phyloP scores from a whole-genome alignment of 2,888 invertebrate species.

The Acanthacorydalis orientalis region DNA sequence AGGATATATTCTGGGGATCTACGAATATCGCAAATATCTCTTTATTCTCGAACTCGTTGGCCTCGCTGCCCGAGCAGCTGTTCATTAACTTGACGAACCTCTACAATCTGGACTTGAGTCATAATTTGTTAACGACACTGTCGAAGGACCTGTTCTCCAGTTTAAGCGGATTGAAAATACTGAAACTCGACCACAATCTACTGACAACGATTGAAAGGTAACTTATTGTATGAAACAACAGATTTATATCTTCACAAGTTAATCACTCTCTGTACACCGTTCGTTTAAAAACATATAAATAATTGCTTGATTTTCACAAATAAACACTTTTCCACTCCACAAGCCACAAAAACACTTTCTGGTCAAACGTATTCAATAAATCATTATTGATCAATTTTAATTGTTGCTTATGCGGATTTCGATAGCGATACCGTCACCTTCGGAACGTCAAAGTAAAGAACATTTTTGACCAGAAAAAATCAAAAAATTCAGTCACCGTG shows the following conservation, averaged over 20 bases:
- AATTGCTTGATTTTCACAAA: too few species aligned
- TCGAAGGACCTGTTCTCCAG: conserved; percentile 40
- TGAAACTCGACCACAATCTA: conserved; percentile 49
- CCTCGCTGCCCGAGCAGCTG: conserved; percentile 37
- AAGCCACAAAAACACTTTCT: too few species aligned
- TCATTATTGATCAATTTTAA: too few species aligned
- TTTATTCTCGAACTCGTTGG: conserved; percentile 14
- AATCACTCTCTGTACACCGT: too few species aligned
- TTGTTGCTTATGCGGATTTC: too few species aligned
- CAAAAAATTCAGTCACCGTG: too few species aligned
- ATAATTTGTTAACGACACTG: conserved; percentile 42
- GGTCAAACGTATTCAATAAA: too few species aligned
- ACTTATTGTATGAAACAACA: conserved; percentile 21
- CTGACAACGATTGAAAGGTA: conserved; percentile 39
- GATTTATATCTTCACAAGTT: not conserved
- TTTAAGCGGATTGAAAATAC: conserved; percentile 33
- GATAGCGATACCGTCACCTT: too few species aligned
- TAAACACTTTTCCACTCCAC: too few species aligned
- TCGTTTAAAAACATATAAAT: too few species aligned
- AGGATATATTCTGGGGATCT: conserved; percentile 43
- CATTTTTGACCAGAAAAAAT: too few species aligned
- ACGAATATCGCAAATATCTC: conserved; percentile 28
- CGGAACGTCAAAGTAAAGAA: too few species aligned
- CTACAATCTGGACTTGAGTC: conserved; percentile 41
- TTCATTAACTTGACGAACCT: conserved; percentile 47